Conservation (phyloP, 1,140 invertebrate genomes). For the Bombus pascuorum region DNA sequence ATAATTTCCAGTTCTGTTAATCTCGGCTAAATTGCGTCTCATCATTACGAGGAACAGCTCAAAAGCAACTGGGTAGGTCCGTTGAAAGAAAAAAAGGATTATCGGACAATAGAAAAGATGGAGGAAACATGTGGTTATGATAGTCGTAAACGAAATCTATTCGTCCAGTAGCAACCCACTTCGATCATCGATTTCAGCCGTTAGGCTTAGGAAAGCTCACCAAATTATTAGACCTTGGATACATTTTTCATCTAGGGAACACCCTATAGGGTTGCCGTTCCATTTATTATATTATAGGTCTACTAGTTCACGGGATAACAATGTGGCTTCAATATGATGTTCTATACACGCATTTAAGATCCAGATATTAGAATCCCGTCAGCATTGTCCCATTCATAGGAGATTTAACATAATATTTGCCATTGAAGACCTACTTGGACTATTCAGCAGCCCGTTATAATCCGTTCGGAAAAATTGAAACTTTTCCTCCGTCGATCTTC, state of each 20-base stretch:
- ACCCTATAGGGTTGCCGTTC: conserved; percentile 61
- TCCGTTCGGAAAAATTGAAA: conserved; percentile 40
- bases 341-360: conserved; percentile 75
- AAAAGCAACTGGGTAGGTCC: no score
- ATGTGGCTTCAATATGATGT: conserved; percentile 76
- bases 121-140: background rate
- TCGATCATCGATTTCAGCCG: background rate
- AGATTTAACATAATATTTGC: conserved; percentile 83
- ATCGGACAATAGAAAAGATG: background rate
- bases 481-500: background rate
- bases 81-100: background rate
- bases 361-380: conserved; percentile 72
- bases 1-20: background rate
- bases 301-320: conserved; percentile 70
- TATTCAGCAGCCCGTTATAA: conserved; percentile 55
- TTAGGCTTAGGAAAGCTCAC: background rate
- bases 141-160: background rate
- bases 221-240: conserved; percentile 38
- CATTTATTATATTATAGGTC: conserved; percentile 67
- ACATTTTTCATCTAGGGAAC: conserved; percentile 51
- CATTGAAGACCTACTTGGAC: conserved; percentile 75
- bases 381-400: conserved; percentile 78
- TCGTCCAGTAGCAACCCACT: background rate
- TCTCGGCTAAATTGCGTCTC: background rate
- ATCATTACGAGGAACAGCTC: background rate